A percentile compares a stretch with the other conserved stretches of the same genome.
phyloP scores from a whole-genome alignment of 2,797 vertebrate genomes.

The Staurois parvus region DNA sequence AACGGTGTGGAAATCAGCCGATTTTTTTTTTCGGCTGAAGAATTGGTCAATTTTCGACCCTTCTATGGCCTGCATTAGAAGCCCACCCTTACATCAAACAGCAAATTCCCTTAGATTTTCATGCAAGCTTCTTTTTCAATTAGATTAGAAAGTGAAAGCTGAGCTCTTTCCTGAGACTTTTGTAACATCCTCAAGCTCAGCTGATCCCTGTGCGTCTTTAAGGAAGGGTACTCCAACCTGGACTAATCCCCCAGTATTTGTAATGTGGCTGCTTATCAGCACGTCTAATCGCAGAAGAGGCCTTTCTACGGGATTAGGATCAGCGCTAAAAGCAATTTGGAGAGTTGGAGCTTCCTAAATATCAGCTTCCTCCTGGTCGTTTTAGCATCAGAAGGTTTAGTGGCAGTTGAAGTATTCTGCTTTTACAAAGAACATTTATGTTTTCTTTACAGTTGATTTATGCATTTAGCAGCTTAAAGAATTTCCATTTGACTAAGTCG shows the following conservation, averaged over 20 bases:
- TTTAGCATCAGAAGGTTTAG: slow-evolving; percentile 22
- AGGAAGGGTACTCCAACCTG: slow-evolving; percentile 65
- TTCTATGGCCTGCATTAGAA: too few relatives aligned
- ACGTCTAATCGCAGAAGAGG: slow-evolving; percentile 72
- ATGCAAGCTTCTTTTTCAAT: neutral
- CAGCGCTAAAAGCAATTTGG: slow-evolving; percentile 66
- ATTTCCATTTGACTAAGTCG: neutral
- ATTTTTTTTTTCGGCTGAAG: too few relatives aligned
- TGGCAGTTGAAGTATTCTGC: slow-evolving; percentile 60
- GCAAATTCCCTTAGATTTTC: neutral
- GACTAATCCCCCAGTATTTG: slow-evolving; percentile 70
- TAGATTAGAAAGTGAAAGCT: slow-evolving; percentile 66
- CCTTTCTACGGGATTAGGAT: slow-evolving; percentile 67
- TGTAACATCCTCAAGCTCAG: slow-evolving; percentile 70
- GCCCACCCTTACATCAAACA: neutral
- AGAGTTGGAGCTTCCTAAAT: slow-evolving; percentile 65
- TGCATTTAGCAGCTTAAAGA: slow-evolving; percentile 20
- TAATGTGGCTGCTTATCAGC: slow-evolving; percentile 67
- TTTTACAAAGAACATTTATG: slow-evolving; percentile 56
- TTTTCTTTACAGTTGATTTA: slow-evolving; percentile 67
- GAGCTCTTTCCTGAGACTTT: slow-evolving; percentile 64
- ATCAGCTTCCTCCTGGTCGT: slow-evolving; percentile 5
- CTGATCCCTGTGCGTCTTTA: slow-evolving; percentile 53
- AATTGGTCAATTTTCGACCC: too few relatives aligned
- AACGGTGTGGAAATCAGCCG: too few relatives aligned